Evolutionary conservation across 1,140 invertebrate genomes (phyloP).

Genomic region (Pantala flavescens): DNA sequence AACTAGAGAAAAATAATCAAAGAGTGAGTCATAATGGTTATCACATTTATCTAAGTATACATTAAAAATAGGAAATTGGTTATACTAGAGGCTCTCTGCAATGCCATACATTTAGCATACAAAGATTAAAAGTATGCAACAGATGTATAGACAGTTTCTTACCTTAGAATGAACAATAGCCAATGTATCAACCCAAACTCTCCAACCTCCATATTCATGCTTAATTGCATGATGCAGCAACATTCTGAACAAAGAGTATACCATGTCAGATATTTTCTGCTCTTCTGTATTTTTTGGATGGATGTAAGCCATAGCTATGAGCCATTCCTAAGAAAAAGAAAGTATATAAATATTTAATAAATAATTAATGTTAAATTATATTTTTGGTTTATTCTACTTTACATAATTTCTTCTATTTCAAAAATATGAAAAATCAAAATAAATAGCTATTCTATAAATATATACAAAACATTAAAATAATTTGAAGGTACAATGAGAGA

Average conservation of each 20-base stretch:
- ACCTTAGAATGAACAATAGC: conserved; percentile 99
- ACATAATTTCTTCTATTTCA: neutral
- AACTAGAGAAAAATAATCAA: no score
- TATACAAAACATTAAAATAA: no score
- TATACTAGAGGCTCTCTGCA: no score
- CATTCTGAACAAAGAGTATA: conserved; percentile 94
- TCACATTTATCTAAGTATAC: no score
- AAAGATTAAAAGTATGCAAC: neutral
- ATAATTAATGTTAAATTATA: no score
- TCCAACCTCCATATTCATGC: conserved; percentile 99
- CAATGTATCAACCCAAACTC: conserved; percentile 98
- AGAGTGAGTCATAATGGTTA: no score
- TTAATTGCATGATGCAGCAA: conserved; percentile 97
- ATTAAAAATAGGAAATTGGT: no score
- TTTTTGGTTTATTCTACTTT: neutral
- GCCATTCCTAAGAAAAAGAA: conserved; percentile 66
- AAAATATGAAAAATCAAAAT: conserved; percentile 15
- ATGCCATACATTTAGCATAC: no score
- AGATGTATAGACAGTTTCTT: conserved; percentile 21
- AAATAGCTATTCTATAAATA: neutral
- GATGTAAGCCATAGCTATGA: conserved; percentile 97
- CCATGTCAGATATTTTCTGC: conserved; percentile 95
- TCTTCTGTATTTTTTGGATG: conserved; percentile 92
- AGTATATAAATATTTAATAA: neutral
- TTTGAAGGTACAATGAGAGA: no score